Evolutionary conservation across 1,140 invertebrate genomes (phyloP), one percentile per base, ranked within the genome.

Genomic region (Anadara kagoshimensis): DNA sequence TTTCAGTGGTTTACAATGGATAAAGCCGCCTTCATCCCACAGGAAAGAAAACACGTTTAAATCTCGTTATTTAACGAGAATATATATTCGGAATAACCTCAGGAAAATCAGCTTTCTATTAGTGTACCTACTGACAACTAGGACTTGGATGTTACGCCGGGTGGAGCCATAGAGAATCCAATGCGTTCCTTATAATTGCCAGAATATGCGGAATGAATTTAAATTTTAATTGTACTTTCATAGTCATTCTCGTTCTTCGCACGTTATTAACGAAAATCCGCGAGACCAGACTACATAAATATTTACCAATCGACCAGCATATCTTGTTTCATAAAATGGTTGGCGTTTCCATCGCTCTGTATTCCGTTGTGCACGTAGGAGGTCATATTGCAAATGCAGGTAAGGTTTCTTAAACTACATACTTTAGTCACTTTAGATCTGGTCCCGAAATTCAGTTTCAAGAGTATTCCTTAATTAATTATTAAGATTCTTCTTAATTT

Each of bases 241-340:
- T 97, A 0, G 87, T 98, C 51, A 92, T 97, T 0, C 89, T 97
- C n/a, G 96, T 98, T 94, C 89, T 98, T 45, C 91, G 96, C 7
- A 93, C 95, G 69, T 94, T 93, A 47, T 93, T 98, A 26, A 98
- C 96, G 0, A 95, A 94, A 84, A 88, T 98, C 18, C 89, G 96
- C 54, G 65, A 94, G 93, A 0, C 91, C 93, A 58, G 94, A 95
- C 1, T 92, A 94, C 29, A 93, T 92, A 71, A 90, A 0, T 90
- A 94, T 69, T 89, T 98, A 36, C 96, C 96, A 0, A 89, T 98
- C 51, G 97, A 98, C 89, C 93, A 97, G 70, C 94, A 97, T 85
- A 95, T 98, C 75, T 96, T 97, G 88, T 93, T 98, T 74, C 97
- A 98, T 89, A 98, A 97, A 88, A 86, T 97, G 53, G 94, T 94